Base-by-base conservation (phyloP, 2,113 vertebrate genomes). In the Pongo abelii region DNA sequence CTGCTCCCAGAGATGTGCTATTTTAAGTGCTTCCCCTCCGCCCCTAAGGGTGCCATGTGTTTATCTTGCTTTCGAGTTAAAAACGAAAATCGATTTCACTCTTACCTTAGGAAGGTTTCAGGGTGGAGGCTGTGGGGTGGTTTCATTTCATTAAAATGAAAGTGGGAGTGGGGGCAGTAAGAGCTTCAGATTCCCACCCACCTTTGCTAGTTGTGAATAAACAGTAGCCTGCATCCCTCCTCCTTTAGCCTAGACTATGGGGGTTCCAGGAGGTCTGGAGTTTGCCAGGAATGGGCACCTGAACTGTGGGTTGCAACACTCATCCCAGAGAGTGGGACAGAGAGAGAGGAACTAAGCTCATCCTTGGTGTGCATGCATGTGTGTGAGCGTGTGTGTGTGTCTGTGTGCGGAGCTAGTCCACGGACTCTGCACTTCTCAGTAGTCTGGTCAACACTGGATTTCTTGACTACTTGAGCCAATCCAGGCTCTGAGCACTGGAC, bases 1-100 rank as follows among this genome's bases (percentile, higher is more conserved):
- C 95, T 93, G 95, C 97, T 98, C 94, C 94, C 55, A 93, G 97
- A 97, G 96, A 96, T 96, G 98, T 83, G 97, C 97, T 98, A 98
- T 98, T 98, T 98, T 98, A 97, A 98, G 98, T 98, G 97, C 91
- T 94, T 98, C 96, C 96, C 97, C 97, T 97, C 97, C 96, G 30
- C 98, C 98, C 97, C 98, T 97, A 96, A 98, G 98, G 98, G 96
- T 97, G 91, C 98, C 98, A 97, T 98, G 98, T 98, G 98, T 98
- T 98, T 98, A 98, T 98, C 98, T 98, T 93, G 93, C 96, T 98
- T 98, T 98, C 61, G 2, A 97, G 97, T 98, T 98, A 98, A 98
- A 98, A 98, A 84, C 91, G 96, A 98, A 98, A 98, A 98, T 98
- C 97, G 96, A 98, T 98, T 98, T 98, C 97, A 94, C 96, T 98